phyloP scores from a whole-genome alignment of 2,797 vertebrate genomes.

The Anguilla megastoma region DNA sequence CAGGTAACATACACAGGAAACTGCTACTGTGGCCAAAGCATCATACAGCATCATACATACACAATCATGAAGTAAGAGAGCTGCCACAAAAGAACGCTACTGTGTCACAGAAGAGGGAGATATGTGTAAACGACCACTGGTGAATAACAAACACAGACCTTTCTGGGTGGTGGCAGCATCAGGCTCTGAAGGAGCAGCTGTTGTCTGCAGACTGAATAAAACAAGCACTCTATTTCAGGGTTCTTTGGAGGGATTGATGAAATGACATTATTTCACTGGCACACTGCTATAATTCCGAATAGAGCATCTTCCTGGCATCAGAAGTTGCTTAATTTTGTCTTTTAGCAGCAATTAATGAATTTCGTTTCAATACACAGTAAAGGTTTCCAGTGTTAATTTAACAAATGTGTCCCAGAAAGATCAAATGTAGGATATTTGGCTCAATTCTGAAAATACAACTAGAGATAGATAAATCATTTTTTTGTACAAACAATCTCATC shows the following conservation, averaged over 20 bases:
- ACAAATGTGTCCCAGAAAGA: background rate
- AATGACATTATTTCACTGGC: background rate
- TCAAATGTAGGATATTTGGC: background rate
- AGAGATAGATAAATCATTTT: too few relatives aligned
- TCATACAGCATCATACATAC: background rate
- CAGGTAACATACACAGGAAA: background rate
- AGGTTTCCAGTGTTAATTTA: background rate
- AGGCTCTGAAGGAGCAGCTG: conserved; percentile 34
- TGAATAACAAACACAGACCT: conserved; percentile 42
- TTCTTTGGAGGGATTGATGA: background rate
- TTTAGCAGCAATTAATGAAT: background rate
- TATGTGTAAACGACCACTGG: background rate
- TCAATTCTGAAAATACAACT: too few relatives aligned
- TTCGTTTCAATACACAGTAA: background rate
- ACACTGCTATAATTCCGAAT: background rate
- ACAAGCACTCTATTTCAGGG: conserved; percentile 26
- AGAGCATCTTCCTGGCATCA: background rate
- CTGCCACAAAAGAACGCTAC: background rate
- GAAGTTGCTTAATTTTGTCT: background rate
- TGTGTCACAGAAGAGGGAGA: background rate
- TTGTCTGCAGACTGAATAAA: conserved; percentile 42
- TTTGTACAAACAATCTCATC: too few relatives aligned
- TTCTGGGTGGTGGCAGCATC: conserved; percentile 33
- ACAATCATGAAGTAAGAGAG: background rate
- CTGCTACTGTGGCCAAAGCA: background rate